Conservation (phyloP, 1,140 invertebrate species). For the Zophobas atratus region DNA sequence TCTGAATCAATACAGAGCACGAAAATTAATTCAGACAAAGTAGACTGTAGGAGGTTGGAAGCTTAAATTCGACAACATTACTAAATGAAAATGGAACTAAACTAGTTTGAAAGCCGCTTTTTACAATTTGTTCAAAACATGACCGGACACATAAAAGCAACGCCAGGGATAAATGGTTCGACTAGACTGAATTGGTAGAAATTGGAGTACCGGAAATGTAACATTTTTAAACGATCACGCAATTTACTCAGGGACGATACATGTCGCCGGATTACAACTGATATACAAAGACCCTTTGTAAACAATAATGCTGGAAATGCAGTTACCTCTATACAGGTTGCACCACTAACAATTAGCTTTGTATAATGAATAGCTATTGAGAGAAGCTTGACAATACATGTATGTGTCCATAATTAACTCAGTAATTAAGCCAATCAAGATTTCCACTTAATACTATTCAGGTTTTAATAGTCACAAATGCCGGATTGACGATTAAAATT, state of each 20-base stretch:
- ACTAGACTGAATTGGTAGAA: no score
- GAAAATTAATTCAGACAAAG: neutral
- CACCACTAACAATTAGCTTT: slow-evolving; percentile 26
- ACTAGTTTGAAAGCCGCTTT: no score
- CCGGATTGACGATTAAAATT: no score
- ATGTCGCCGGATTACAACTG: neutral
- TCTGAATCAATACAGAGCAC: neutral
- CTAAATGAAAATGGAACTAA: no score
- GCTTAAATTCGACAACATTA: no score
- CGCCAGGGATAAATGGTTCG: no score
- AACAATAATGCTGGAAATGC: slow-evolving; percentile 28
- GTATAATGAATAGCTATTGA: slow-evolving; percentile 34
- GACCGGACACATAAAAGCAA: no score
- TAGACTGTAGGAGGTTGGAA: no score
- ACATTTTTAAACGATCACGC: neutral
- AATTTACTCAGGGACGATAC: neutral
- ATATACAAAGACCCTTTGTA: slow-evolving; percentile 6
- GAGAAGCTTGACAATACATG: slow-evolving; percentile 6
- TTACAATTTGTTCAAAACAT: no score
- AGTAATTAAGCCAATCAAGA: slow-evolving; percentile 3
- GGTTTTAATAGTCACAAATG: no score
- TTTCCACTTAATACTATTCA: neutral
- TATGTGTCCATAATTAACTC: slow-evolving; percentile 18
- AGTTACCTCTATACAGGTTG: slow-evolving; percentile 32
- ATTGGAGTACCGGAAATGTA: no score